Evolutionary conservation across 2,113 vertebrate genomes (phyloP).

Genomic region (Notechis scutatus): DNA sequence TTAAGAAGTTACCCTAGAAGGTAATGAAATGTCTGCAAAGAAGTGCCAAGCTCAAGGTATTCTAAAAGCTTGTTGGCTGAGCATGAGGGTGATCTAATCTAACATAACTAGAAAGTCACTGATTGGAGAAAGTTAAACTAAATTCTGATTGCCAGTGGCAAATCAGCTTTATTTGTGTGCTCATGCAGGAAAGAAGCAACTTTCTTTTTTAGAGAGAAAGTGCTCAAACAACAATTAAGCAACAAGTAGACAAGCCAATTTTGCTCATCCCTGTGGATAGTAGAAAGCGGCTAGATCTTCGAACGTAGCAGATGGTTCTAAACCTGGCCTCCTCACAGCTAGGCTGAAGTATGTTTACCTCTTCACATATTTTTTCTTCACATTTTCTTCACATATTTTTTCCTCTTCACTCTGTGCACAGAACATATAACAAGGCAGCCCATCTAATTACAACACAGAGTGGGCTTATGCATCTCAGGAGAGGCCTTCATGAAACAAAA

Average conservation of each 20-base stretch:
- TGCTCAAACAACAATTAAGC: background rate
- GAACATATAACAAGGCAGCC: conserved; percentile 8
- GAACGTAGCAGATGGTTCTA: no score
- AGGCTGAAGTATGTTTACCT: background rate
- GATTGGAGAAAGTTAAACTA: background rate
- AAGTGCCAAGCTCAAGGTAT: background rate
- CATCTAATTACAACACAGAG: conserved; percentile 42
- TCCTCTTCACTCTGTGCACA: background rate
- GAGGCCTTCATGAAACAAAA: conserved; percentile 44
- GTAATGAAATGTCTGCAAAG: background rate
- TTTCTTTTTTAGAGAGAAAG: background rate
- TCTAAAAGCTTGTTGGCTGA: background rate
- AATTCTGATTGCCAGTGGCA: background rate
- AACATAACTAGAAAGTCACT: background rate
- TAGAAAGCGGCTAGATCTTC: background rate
- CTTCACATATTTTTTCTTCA: no score
- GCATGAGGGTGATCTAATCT: background rate
- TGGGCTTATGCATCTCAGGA: conserved; percentile 32
- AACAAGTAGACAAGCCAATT: background rate
- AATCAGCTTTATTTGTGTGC: background rate
- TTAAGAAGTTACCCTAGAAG: background rate
- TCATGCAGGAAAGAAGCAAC: background rate
- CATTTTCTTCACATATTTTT: no score
- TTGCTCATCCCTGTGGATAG: background rate
- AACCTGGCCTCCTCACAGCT: background rate